A percentile compares a stretch with the other conserved stretches of the same genome.
Conservation (phyloP, 2,888 invertebrate species). For the Plusia festucae region DNA sequence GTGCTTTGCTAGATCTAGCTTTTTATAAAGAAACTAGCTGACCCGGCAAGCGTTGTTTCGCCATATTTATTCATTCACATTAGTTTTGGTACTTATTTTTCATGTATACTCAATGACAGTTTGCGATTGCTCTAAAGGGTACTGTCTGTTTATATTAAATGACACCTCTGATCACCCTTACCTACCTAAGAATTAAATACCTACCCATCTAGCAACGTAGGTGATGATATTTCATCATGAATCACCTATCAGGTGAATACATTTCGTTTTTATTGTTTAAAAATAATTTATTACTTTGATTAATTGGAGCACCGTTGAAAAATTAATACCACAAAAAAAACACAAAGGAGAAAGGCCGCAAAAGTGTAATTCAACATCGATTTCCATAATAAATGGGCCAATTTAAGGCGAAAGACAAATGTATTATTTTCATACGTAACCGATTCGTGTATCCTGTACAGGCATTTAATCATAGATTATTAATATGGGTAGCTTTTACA, state of each 20-base stretch:
- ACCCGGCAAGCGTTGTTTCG: no score
- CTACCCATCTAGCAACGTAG: neutral
- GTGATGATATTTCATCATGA: slow-evolving; percentile 6
- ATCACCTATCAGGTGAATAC: neutral
- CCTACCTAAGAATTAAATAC: neutral
- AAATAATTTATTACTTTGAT: slow-evolving; percentile 31
- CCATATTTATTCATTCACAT: no score
- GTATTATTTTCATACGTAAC: slow-evolving; percentile 52
- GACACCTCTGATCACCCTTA: no score
- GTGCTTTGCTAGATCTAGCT: neutral
- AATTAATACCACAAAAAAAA: slow-evolving; percentile 40
- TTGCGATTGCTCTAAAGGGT: neutral
- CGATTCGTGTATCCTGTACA: slow-evolving; percentile 21
- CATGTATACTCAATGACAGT: no score
- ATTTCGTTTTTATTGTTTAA: slow-evolving; percentile 17
- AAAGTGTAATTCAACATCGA: slow-evolving; percentile 57
- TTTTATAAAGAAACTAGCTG: no score
- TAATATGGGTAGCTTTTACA: slow-evolving; percentile 38
- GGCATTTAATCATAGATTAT: slow-evolving; percentile 29
- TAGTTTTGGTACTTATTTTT: no score
- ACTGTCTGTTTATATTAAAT: neutral
- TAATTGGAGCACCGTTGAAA: slow-evolving; percentile 44
- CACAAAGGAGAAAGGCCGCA: slow-evolving; percentile 36
- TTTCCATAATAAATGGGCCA: slow-evolving; percentile 61
- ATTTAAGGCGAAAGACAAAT: slow-evolving; percentile 54